Conservation (phyloP, 2,888 invertebrate species). For the Ptychoptera contaminata region DNA sequence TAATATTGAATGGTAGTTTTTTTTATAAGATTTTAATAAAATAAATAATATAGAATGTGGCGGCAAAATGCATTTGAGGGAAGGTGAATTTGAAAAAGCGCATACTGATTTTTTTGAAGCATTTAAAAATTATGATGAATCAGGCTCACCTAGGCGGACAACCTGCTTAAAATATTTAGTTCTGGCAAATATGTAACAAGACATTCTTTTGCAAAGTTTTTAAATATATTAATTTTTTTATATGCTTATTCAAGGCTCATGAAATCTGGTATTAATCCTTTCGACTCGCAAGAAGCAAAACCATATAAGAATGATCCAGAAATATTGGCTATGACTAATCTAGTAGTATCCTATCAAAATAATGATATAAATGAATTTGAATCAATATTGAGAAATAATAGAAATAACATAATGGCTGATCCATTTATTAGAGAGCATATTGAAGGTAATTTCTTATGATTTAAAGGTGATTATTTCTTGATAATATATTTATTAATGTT, state of each 20-base stretch:
- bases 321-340: slow-evolving; percentile 96
- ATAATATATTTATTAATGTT: slow-evolving; percentile 3
- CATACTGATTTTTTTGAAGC: slow-evolving; percentile 99
- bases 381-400: slow-evolving; percentile 82
- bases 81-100: slow-evolving; percentile 96
- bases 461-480: neutral
- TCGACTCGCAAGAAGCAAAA: slow-evolving; percentile 99
- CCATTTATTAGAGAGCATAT: slow-evolving; percentile 98
- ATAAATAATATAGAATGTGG: slow-evolving; percentile 64
- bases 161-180: slow-evolving; percentile 97
- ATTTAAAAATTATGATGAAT: slow-evolving; percentile 98
- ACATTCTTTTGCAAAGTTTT: neutral
- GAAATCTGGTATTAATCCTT: slow-evolving; percentile 99
- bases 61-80: slow-evolving; percentile 97
- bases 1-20: slow-evolving; percentile 23
- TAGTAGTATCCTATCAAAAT: slow-evolving; percentile 93
- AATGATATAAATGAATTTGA: slow-evolving; percentile 98
- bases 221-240: neutral
- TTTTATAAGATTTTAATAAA: neutral
- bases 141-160: slow-evolving; percentile 89
- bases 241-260: slow-evolving; percentile 54
- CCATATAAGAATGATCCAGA: slow-evolving; percentile 99
- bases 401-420: slow-evolving; percentile 96
- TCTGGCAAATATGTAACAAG: slow-evolving; percentile 81
- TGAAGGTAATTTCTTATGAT: slow-evolving; percentile 41